Percentiles rank a stretch among this genome's conserved stretches.
These are phyloP conservation scores for Mionectes olivaceus DNA, from an alignment of 2,797 vertebrate species.

Conservation along the genomic window DNA sequence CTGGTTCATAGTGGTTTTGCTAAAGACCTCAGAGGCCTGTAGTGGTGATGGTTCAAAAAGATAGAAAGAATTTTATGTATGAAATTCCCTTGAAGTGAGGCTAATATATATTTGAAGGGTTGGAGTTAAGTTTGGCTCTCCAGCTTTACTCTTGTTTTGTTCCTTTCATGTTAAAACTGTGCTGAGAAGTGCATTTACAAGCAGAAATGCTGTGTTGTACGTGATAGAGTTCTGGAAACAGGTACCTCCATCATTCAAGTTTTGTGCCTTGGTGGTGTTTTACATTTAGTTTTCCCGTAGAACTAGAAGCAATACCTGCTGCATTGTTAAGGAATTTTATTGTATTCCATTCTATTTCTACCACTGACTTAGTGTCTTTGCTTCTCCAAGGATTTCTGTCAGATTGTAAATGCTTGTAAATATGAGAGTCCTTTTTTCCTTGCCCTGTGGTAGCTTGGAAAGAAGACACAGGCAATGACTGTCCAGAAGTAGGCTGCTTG, in stretches of 20 bases:
- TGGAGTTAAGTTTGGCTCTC: background rate
- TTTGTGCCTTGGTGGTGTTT: background rate
- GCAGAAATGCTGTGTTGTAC: background rate
- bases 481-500: constrained; percentile 40
- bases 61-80: background rate
- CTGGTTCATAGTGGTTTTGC: background rate
- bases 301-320: background rate
- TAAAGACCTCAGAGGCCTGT: background rate
- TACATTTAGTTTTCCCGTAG: background rate
- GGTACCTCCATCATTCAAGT: background rate
- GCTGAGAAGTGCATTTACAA: background rate
- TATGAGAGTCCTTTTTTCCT: background rate
- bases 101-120: background rate
- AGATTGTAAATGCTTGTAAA: background rate
- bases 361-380: background rate
- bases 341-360: background rate
- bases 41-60: background rate
- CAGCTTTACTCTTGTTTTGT: background rate
- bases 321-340: background rate
- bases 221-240: background rate
- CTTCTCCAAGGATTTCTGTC: background rate
- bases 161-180: background rate
- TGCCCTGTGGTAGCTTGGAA: background rate
- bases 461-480: background rate
- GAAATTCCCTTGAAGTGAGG: background rate